Conservation (phyloP, 2,888 invertebrate genomes). For the Linnaemya tessellans region DNA sequence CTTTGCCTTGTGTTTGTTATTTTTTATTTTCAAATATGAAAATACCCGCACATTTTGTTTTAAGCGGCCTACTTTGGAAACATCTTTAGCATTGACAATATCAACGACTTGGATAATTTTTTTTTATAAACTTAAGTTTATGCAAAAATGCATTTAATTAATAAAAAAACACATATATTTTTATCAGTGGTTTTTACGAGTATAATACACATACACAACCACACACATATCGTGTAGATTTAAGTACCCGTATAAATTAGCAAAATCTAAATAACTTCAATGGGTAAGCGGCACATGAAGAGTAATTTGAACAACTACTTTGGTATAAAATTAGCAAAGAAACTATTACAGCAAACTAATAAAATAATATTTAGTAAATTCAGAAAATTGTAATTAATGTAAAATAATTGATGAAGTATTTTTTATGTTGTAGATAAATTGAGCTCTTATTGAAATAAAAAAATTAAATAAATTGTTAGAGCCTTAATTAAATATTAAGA, state of each 20-base stretch:
- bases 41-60: slow-evolving; percentile 8
- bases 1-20: background rate
- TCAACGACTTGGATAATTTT: slow-evolving; percentile 23
- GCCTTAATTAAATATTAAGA: too few species aligned
- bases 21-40: background rate
- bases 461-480: too few species aligned
- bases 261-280: background rate
- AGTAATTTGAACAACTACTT: background rate
- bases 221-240: background rate
- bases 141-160: slow-evolving; percentile 48
- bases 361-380: too few species aligned
- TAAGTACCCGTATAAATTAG: background rate
- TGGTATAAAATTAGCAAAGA: background rate
- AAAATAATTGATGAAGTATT: too few species aligned
- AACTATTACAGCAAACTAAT: background rate
- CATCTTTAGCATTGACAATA: slow-evolving; percentile 43
- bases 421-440: too few species aligned
- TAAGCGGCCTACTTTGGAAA: slow-evolving; percentile 6
- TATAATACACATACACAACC: background rate
- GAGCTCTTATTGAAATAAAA: too few species aligned
- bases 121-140: slow-evolving; percentile 14
- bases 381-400: too few species aligned
- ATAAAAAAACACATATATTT: background rate
- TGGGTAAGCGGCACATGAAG: background rate
- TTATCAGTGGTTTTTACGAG: slow-evolving; percentile 5